Conservation (phyloP, 1,140 invertebrate species). For the Neelides sp. region DNA sequence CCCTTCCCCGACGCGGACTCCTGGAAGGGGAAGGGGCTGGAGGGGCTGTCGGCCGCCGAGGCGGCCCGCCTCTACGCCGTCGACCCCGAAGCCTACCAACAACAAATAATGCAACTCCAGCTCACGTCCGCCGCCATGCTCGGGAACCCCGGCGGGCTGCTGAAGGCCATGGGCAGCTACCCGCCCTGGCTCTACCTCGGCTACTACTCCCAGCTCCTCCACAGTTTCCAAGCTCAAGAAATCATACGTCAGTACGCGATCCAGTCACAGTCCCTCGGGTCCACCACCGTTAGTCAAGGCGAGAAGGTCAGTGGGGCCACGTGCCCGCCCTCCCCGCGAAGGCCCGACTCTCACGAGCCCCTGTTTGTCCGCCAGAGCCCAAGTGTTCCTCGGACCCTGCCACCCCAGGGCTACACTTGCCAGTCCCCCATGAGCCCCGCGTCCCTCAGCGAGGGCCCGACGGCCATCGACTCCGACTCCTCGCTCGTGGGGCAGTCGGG, state of each 20-base stretch:
- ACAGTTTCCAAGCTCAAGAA: constrained; percentile 34
- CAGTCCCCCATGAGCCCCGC: constrained; percentile 37
- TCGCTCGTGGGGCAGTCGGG: constrained; percentile 14
- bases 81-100: constrained; percentile 29
- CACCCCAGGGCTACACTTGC: constrained; percentile 18
- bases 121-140: constrained; percentile 24
- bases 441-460: constrained; percentile 40
- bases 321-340: too few relatives aligned
- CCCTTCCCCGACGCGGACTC: not conserved
- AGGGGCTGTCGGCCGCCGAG: constrained; percentile 21
- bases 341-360: too few relatives aligned
- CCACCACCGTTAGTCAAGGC: constrained; percentile 20
- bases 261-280: constrained; percentile 26
- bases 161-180: constrained; percentile 26
- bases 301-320: constrained; percentile 24
- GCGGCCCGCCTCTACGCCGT: constrained; percentile 21
- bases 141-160: constrained; percentile 15
- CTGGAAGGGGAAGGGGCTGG: not conserved
- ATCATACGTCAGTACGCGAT: constrained; percentile 32
- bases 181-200: constrained; percentile 33
- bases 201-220: constrained; percentile 33
- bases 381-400: constrained; percentile 11
- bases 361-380: too few relatives aligned
- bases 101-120: constrained; percentile 30
- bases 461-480: constrained; percentile 40